Conservation (phyloP, 2,888 invertebrate genomes). For the Leptopilina drosophilae region DNA sequence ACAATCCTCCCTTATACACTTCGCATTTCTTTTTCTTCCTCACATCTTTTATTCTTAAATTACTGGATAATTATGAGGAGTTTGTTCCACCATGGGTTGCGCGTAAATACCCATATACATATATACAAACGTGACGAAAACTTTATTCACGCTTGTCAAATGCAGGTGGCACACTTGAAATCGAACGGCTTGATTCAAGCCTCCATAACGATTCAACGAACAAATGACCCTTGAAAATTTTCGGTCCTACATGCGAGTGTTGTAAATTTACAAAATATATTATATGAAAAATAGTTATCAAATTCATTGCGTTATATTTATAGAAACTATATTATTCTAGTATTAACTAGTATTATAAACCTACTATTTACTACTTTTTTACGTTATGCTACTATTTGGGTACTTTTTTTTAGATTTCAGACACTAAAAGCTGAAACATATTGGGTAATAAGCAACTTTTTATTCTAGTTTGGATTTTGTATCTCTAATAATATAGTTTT, state of each 20-base stretch:
- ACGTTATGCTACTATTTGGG: too few species aligned
- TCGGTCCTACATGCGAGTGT: not conserved
- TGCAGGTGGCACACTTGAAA: slow-evolving; percentile 39
- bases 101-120: slow-evolving; percentile 5
- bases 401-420: too few species aligned
- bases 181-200: slow-evolving; percentile 13
- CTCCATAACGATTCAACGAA: slow-evolving; percentile 18
- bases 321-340: too few species aligned
- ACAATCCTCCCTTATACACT: slow-evolving; percentile 12
- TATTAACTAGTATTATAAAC: too few species aligned
- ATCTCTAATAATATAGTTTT: too few species aligned
- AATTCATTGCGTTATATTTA: too few species aligned
- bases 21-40: slow-evolving; percentile 8
- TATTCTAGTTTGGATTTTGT: too few species aligned
- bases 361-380: too few species aligned
- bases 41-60: not conserved
- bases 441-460: too few species aligned
- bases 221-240: slow-evolving; percentile 8
- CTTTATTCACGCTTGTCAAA: slow-evolving; percentile 39
- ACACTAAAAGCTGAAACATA: too few species aligned
- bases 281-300: too few species aligned
- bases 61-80: not conserved
- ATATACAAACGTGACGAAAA: slow-evolving; percentile 23
- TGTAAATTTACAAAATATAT: too few species aligned
- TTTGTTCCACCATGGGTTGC: not conserved